Base-by-base conservation (phyloP, 2,888 invertebrate genomes). In the Nasonia oneida region DNA sequence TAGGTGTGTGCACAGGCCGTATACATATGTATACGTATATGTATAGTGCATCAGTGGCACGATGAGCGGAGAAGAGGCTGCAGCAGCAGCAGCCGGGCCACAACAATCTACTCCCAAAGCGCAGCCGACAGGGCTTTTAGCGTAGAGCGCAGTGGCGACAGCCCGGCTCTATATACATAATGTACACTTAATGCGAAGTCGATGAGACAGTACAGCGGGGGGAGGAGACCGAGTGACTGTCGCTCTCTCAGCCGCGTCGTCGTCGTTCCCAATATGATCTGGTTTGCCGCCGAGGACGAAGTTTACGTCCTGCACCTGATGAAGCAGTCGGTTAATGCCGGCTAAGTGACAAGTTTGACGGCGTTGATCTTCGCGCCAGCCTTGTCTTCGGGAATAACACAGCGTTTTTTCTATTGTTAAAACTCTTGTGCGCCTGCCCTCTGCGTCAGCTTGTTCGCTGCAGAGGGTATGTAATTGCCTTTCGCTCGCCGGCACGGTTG, bases 51-150 rank as follows among this genome's bases (percentile, higher is more conserved):
- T 37, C 37, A 37, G 37, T 8, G 23, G 23, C 0, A 61, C 61
- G 33, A 29, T 12, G 67, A 23, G 73, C 47, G 53, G 67, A 67
- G 64, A 12, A 67, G 67, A 67, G 67, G 33, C 67, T 67, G 61
- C 75, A 18, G 61, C 29, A 29, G 71, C 33, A n/a, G 61, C 29
- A 8, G 12, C 6, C 15, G 61, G 23, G 23, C 74, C 53, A 47
- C 77, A 74, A 79, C 75, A 79, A 81, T 83, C 83, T 80, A 57
- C 67, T 76, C 47, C 81, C 57, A 81, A 81, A 86, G 81, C 86
- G 53, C 75, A 14, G 33, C 14, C 83, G 84, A 84, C 81, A 78
- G 47, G 78, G 83, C 86, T 86, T 86, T 86, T 86, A 86, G 84
- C 83, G 81, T 74, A 37, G 3, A 37, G 47, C 39, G 6, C 18